Percentiles rank a stretch among this genome's conserved stretches.
These are phyloP conservation scores for Orussus abietinus DNA, from an alignment of 1,140 invertebrate species.

Conservation along the genomic window DNA sequence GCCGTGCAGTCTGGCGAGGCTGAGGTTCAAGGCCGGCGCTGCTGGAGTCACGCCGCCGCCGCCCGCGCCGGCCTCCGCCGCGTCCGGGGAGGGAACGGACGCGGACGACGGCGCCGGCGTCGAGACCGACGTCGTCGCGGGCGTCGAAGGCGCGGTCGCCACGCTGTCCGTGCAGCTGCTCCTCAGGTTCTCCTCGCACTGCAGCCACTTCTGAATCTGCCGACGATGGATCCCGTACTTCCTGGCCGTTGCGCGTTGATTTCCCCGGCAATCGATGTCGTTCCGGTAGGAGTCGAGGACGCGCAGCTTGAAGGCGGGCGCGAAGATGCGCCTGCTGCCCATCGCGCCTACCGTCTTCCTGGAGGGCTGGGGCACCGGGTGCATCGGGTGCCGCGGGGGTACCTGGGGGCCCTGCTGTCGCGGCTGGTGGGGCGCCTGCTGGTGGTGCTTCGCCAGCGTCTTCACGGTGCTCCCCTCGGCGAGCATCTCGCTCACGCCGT, in stretches of 20 bases:
- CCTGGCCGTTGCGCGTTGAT: slow-evolving; percentile 78
- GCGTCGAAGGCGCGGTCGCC: slow-evolving; percentile 9
- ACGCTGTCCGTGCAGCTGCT: slow-evolving; percentile 59
- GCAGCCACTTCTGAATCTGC: slow-evolving; percentile 86
- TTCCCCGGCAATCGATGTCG: slow-evolving; percentile 79
- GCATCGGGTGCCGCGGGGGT: slow-evolving; percentile 51
- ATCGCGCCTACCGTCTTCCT: slow-evolving; percentile 55
- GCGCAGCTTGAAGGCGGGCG: slow-evolving; percentile 79
- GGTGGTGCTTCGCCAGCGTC: slow-evolving; percentile 52
- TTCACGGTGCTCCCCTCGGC: slow-evolving; percentile 38
- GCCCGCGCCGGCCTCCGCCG: slow-evolving; percentile 17
- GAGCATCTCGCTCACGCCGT: slow-evolving; percentile 55
- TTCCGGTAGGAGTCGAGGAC: slow-evolving; percentile 79
- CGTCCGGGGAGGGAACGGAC: too few species aligned
- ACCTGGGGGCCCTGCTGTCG: slow-evolving; percentile 31
- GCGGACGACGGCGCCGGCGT: too few species aligned
- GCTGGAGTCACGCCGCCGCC: slow-evolving; percentile 27
- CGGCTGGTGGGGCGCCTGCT: slow-evolving; percentile 45
- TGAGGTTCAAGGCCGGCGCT: slow-evolving; percentile 55
- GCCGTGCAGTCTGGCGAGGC: slow-evolving; percentile 51
- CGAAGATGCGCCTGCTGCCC: slow-evolving; percentile 77
- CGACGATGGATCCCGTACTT: slow-evolving; percentile 82
- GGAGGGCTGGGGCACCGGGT: slow-evolving; percentile 40
- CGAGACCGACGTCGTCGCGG: slow-evolving; percentile 16
- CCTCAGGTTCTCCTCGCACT: slow-evolving; percentile 71